phyloP scores from a whole-genome alignment of 1,140 invertebrate species.

The Octopus bimaculoides region DNA sequence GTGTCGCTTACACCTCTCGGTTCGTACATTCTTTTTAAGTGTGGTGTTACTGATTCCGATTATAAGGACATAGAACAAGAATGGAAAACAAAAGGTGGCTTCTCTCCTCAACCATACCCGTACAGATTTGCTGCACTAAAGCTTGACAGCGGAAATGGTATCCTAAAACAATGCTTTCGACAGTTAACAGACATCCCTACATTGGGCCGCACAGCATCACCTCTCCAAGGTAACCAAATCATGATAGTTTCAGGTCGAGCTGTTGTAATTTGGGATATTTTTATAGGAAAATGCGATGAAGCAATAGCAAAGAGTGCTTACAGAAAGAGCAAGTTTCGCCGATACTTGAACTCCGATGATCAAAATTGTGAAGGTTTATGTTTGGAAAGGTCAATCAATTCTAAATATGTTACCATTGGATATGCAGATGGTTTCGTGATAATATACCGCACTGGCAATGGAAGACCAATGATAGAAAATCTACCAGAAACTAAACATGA shows the following conservation, averaged over 20 bases:
- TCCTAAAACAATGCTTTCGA: slow-evolving; percentile 31
- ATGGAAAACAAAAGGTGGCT: slow-evolving; percentile 33
- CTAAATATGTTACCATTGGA: slow-evolving; percentile 31
- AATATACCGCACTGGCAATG: slow-evolving; percentile 33
- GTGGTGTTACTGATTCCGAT: slow-evolving; percentile 29
- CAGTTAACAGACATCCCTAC: slow-evolving; percentile 39
- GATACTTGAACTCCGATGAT: slow-evolving; percentile 30
- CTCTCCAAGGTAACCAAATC: slow-evolving; percentile 36
- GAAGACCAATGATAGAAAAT: slow-evolving; percentile 32
- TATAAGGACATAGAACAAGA: slow-evolving; percentile 32
- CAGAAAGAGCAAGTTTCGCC: slow-evolving; percentile 38
- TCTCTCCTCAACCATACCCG: slow-evolving; percentile 31
- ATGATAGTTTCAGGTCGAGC: slow-evolving; percentile 23
- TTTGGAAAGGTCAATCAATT: slow-evolving; percentile 23
- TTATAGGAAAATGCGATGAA: slow-evolving; percentile 44
- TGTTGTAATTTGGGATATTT: slow-evolving; percentile 17
- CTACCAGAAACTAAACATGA: slow-evolving; percentile 37
- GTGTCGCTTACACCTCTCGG: slow-evolving; percentile 29
- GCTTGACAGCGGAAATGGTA: slow-evolving; percentile 28
- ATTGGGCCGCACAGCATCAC: slow-evolving; percentile 30
- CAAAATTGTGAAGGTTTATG: slow-evolving; percentile 27
- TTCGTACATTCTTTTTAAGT: slow-evolving; percentile 31
- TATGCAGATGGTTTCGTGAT: slow-evolving; percentile 46
- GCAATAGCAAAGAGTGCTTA: slow-evolving; percentile 25
- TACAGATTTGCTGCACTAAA: slow-evolving; percentile 39